Evolutionary conservation across 2,797 vertebrate species (phyloP).

Genomic region (Syncerus caffer): DNA sequence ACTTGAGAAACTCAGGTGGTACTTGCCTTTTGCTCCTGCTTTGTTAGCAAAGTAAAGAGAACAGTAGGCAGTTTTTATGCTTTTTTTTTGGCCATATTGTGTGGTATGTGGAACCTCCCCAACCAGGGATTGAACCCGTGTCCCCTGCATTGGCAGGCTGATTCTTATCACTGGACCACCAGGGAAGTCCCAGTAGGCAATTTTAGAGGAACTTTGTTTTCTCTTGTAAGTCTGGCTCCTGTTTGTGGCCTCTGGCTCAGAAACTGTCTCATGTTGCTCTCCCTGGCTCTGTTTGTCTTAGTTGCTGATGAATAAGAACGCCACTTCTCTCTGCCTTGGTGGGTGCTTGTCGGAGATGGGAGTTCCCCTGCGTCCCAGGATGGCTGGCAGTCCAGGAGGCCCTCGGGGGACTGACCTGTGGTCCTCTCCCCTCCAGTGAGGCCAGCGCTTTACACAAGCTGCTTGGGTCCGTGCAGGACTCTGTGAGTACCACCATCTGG

Average conservation of each 20-base stretch:
- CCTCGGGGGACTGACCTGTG: conserved; percentile 1
- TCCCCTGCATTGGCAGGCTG: background rate
- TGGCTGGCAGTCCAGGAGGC: background rate
- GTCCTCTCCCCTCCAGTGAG: background rate
- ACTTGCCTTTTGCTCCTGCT: background rate
- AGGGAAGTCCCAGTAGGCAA: background rate
- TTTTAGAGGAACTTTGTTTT: background rate
- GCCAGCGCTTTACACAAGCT: conserved; percentile 35
- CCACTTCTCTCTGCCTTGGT: background rate
- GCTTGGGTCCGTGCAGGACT: conserved; percentile 31
- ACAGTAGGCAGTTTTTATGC: background rate
- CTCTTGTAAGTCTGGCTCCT: background rate
- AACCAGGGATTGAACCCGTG: background rate
- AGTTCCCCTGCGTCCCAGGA: background rate
- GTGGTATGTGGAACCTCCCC: background rate
- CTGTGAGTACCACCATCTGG: conserved; percentile 64
- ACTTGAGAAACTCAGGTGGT: background rate
- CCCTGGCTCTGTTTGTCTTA: conserved; percentile 6
- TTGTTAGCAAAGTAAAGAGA: background rate
- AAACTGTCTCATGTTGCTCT: background rate
- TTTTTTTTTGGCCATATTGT: background rate
- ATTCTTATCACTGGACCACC: background rate
- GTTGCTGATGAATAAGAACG: conserved; percentile 67
- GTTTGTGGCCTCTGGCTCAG: background rate
- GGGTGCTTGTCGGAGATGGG: background rate